Evolutionary conservation across 2,888 invertebrate species (phyloP), one percentile per base, ranked within the genome.

Genomic region (Heliconius ismenius): DNA sequence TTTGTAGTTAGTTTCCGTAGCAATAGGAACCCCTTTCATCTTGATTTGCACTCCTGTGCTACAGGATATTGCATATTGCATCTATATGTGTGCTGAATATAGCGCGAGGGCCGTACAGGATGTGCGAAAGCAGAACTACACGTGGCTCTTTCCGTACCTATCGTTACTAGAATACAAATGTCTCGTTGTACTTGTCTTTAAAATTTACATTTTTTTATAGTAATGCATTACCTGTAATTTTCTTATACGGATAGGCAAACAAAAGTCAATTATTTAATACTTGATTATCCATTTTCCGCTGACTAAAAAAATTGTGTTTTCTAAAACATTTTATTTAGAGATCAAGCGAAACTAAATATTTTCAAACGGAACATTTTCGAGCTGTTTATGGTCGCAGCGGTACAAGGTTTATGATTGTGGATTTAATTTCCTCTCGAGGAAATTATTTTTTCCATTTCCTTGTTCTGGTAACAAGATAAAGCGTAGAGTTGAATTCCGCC

Each of bases 21-120:
- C n/a, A 21, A 69, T 76, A 36, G 49, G 32, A 69, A 65, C 63
- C 58, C 63, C 75, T 73, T 77, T 73, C 73, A 73, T 75, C 63
- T 54, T 36, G 64, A 75, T 77, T 77, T 75, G 73, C 77, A 69
- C 69, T 73, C 43, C 65, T 62, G 39, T 77, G 26, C 64, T 62
- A 73, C 79, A 76, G 79, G 77, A 79, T 77, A 79, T 79, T 76
- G 76, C 76, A 78, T 69, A 74, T 78, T 76, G 73, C 68, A 74
- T 73, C 64, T 62, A 62, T 28, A 43, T 70, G 21, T 70, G 54
- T 63, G 36, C 58, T 28, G 13, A 54, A 70, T 54, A 63, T 69
- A 62, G 49, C 69, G 32, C 36, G 11, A 13, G 4, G 4, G n/a
- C 21, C n/a, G 36, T 18, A 10, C 68, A 63, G 75, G 75, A 75